These are phyloP conservation scores for Poeciliopsis gracilis DNA, from an alignment of 2,797 vertebrate species.

Conservation along the genomic window DNA sequence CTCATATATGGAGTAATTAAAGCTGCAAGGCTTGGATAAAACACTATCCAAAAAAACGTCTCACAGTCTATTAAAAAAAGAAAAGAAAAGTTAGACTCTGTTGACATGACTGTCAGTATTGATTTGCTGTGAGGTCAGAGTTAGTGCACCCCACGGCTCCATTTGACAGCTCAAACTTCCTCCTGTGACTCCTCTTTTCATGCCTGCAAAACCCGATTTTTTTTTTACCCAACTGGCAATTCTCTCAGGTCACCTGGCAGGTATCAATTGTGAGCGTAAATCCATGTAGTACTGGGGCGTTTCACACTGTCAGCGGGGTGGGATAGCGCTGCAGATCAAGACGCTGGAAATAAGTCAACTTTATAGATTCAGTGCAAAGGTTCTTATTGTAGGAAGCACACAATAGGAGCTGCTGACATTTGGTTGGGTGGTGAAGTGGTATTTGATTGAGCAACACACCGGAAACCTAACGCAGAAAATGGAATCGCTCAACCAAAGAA, in stretches of 20 bases:
- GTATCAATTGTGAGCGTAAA: constrained; percentile 41
- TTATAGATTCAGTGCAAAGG: constrained; percentile 24
- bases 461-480: constrained; percentile 18
- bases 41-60: constrained; percentile 38
- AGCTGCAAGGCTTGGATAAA: constrained; percentile 30
- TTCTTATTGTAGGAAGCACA: constrained; percentile 29
- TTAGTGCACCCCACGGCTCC: constrained; percentile 26
- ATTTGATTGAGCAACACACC: background rate
- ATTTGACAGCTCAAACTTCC: constrained; percentile 34
- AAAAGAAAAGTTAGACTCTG: constrained; percentile 28
- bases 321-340: constrained; percentile 19
- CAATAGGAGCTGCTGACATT: constrained; percentile 35
- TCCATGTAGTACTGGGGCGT: constrained; percentile 36
- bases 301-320: constrained; percentile 41
- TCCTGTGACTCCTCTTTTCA: constrained; percentile 16
- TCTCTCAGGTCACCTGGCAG: constrained; percentile 38
- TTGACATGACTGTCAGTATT: constrained; percentile 29
- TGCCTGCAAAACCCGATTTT: constrained; percentile 32
- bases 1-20: constrained; percentile 47
- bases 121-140: constrained; percentile 51
- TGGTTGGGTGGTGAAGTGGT: constrained; percentile 1
- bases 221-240: constrained; percentile 44
- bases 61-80: constrained; percentile 25
- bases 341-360: constrained; percentile 35
- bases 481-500: constrained; percentile 29